Percentiles rank a stretch among this genome's conserved stretches.
Conservation (phyloP, 2,888 invertebrate genomes). For the Mesodorylaimus sp. region DNA sequence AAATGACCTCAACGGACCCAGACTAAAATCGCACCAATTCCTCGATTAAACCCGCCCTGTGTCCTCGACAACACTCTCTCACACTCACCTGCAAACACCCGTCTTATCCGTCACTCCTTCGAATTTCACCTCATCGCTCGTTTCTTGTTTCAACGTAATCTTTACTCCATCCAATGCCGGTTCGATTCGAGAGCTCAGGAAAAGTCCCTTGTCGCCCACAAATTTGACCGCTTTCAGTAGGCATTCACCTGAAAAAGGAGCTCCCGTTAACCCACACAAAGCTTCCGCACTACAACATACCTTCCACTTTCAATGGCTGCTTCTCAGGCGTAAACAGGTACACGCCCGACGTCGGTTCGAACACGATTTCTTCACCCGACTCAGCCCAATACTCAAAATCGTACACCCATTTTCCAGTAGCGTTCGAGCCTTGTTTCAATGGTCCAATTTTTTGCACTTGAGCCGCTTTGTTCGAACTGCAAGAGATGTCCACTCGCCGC, state of each 20-base stretch:
- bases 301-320: constrained; percentile 43
- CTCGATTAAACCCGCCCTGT: neutral
- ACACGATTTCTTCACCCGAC: constrained; percentile 32
- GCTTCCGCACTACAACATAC: constrained; percentile 18
- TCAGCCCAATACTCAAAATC: constrained; percentile 33
- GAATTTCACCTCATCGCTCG: constrained; percentile 22
- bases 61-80: constrained; percentile 13
- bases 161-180: constrained; percentile 40
- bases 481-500: no score
- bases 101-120: constrained; percentile 42
- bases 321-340: constrained; percentile 51
- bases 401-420: no score
- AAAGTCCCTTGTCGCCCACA: constrained; percentile 47
- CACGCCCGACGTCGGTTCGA: constrained; percentile 50
- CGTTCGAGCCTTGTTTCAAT: no score
- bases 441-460: no score
- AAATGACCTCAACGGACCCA: constrained; percentile 62
- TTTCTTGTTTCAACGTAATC: constrained; percentile 27
- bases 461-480: no score
- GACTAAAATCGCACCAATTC: constrained; percentile 37
- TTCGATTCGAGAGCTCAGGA: constrained; percentile 43
- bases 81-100: constrained; percentile 46
- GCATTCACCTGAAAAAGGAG: constrained; percentile 40
- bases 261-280: constrained; percentile 28
- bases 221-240: constrained; percentile 46